phyloP scores from a whole-genome alignment of 2,113 vertebrate species.

The Neotoma lepida region DNA sequence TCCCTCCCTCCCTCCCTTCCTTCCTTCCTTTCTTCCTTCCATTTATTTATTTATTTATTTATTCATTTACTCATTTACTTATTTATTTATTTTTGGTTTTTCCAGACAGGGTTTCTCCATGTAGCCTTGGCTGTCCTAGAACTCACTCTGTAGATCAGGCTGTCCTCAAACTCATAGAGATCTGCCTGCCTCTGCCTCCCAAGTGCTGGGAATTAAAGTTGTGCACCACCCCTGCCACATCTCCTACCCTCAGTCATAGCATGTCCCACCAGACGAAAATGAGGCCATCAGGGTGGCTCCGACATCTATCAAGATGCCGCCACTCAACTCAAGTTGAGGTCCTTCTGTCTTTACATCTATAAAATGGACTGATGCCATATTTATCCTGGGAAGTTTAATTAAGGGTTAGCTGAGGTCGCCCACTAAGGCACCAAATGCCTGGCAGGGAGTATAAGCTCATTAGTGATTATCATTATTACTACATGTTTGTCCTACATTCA shows the following conservation, averaged over 20 bases:
- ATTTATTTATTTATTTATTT: no score
- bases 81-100: no score
- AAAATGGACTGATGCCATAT: background rate
- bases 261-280: background rate
- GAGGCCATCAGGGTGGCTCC: background rate
- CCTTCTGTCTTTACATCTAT: background rate
- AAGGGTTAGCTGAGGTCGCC: constrained; percentile 6
- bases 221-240: background rate
- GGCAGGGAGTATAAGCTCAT: background rate
- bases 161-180: background rate
- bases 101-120: background rate
- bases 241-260: background rate
- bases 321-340: background rate
- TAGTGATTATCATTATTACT: background rate
- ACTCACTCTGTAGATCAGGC: no score
- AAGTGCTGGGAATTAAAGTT: background rate
- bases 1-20: no score
- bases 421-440: background rate
- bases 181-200: background rate
- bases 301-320: background rate
- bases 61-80: no score
- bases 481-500: background rate
- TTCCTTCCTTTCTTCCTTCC: no score
- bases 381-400: background rate
- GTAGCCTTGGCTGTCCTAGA: background rate